These are phyloP conservation scores for Otocyon megalotis DNA, from an alignment of 2,113 vertebrate species.

Conservation along the genomic window DNA sequence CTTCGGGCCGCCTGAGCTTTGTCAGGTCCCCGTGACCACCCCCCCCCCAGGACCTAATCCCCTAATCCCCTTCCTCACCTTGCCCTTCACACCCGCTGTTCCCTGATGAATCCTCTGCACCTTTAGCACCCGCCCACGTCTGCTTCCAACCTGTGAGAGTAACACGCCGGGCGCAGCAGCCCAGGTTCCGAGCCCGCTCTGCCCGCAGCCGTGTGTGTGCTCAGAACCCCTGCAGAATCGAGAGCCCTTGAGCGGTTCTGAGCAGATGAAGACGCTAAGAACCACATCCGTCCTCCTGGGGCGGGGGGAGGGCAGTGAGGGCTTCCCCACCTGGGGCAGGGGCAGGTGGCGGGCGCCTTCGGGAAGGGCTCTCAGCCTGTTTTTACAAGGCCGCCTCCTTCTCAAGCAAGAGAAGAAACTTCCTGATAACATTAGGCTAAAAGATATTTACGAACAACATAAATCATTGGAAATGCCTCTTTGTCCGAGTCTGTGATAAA, in stretches of 20 bases:
- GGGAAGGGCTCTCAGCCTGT: neutral
- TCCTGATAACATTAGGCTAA: neutral
- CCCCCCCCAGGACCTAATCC: neutral
- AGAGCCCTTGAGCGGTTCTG: neutral
- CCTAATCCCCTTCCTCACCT: neutral
- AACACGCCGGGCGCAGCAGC: neutral
- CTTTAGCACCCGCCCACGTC: neutral
- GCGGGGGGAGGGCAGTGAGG: no score
- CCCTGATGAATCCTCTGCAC: no score
- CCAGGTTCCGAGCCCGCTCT: fast-evolving
- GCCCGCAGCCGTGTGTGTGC: fast-evolving
- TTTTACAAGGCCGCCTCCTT: neutral
- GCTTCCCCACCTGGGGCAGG: neutral
- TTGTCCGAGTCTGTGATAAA: neutral
- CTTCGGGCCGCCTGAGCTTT: neutral
- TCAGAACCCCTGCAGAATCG: neutral
- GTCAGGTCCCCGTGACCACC: no score
- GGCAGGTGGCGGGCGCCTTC: neutral
- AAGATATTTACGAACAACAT: neutral
- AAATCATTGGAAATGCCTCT: neutral
- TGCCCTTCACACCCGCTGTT: neutral
- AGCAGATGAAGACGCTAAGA: neutral
- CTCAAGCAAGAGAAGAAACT: neutral
- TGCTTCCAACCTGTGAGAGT: neutral
- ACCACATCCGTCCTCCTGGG: neutral